phyloP scores from a whole-genome alignment of 2,113 vertebrate genomes.

The Ceyx cyanopectus region DNA sequence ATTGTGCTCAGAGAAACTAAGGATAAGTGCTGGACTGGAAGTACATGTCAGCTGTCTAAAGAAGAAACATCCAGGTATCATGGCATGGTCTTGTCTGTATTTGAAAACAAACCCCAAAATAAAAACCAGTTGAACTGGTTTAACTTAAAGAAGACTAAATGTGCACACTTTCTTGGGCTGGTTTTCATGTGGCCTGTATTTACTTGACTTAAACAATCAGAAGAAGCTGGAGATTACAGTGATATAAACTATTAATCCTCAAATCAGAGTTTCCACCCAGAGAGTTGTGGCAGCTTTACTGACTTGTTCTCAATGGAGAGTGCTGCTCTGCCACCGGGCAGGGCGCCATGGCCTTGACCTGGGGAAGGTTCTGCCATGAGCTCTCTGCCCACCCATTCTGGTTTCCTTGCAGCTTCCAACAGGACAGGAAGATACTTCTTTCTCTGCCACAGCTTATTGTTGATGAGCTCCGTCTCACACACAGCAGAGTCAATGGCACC shows the following conservation, averaged over 20 bases:
- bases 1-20: background rate
- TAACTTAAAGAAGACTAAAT: background rate
- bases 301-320: rapidly evolving
- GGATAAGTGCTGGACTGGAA: background rate
- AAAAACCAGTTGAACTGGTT: background rate
- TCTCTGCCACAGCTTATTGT: rapidly evolving
- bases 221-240: background rate
- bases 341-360: background rate
- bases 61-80: background rate
- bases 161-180: background rate
- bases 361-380: background rate
- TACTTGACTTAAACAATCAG: background rate
- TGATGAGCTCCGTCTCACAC: background rate
- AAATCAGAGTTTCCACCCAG: background rate
- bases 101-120: background rate
- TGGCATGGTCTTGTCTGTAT: rapidly evolving
- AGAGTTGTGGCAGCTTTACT: background rate
- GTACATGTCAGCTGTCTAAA: background rate
- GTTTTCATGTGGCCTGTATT: background rate
- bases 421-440: background rate
- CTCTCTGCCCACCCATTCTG: rapidly evolving
- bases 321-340: background rate
- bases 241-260: background rate
- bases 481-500: background rate
- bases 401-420: background rate